Evolutionary conservation across 2,113 vertebrate species (phyloP).

Genomic region (Mus pahari): DNA sequence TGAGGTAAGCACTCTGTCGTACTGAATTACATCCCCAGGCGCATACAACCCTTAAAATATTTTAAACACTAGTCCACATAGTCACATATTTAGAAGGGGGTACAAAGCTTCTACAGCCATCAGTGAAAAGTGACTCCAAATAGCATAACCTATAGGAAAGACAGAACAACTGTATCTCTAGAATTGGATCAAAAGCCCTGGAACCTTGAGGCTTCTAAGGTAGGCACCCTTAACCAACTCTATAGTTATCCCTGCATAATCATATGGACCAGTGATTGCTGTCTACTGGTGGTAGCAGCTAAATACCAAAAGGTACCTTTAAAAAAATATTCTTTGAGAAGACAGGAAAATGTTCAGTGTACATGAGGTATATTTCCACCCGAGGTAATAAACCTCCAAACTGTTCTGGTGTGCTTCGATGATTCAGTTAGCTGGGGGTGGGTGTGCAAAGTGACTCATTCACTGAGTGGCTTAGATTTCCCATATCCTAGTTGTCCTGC

Average conservation of each 20-base stretch:
- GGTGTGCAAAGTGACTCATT: constrained; percentile 69
- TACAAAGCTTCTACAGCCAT: not conserved
- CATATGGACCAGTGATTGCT: not conserved
- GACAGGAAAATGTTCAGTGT: constrained; percentile 33
- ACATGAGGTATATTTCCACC: constrained; percentile 56
- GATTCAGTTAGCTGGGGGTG: constrained; percentile 75
- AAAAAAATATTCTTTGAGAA: constrained; percentile 36
- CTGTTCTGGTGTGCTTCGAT: constrained; percentile 44
- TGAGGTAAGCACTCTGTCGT: not conserved
- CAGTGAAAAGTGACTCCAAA: not conserved
- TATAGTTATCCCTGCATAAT: not conserved
- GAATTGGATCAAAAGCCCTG: not conserved
- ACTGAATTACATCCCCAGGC: not conserved
- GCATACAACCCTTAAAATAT: not conserved
- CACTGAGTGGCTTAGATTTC: constrained; percentile 47
- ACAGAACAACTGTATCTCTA: not conserved
- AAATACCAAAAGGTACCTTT: not conserved
- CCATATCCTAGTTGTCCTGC: constrained; percentile 32
- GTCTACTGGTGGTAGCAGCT: not conserved
- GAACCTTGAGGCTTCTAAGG: not conserved
- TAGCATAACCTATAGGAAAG: not conserved
- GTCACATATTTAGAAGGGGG: not conserved
- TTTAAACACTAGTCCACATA: not conserved
- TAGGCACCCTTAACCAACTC: not conserved
- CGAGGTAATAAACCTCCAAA: constrained; percentile 59